Conservation (phyloP, 2,797 vertebrate species). For the Melanotaenia pygmaea region DNA sequence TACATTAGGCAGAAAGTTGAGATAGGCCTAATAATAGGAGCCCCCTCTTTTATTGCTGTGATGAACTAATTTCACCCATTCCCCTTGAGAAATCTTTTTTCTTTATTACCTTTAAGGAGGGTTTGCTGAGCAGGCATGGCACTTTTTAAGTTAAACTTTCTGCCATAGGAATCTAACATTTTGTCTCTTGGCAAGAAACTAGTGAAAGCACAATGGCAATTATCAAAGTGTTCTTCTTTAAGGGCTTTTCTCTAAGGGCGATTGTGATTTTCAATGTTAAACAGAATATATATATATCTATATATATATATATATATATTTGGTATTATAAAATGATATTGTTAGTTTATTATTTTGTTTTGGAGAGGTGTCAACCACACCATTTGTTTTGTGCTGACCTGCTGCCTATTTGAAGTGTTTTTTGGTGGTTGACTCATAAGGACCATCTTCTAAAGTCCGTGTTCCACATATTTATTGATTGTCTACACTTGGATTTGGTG, state of each 20-base stretch:
- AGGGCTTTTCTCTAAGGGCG: not conserved
- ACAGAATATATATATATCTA: not conserved
- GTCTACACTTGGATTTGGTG: too few relatives aligned
- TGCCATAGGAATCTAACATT: constrained; percentile 28
- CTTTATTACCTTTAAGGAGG: constrained; percentile 47
- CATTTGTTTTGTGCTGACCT: not conserved
- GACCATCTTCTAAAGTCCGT: not conserved
- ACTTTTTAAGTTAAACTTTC: constrained; percentile 18
- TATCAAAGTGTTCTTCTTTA: not conserved
- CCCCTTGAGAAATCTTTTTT: constrained; percentile 62
- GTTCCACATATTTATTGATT: too few relatives aligned
- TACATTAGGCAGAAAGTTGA: constrained; percentile 65
- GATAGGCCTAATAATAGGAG: constrained; percentile 53
- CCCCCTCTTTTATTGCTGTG: constrained; percentile 39
- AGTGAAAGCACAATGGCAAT: not conserved
- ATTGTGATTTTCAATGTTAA: not conserved
- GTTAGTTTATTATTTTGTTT: not conserved
- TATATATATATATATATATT: not conserved
- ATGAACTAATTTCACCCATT: constrained; percentile 67
- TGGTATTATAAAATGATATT: not conserved
- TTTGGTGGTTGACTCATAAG: not conserved
- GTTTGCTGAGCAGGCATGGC: constrained; percentile 52
- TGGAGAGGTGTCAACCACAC: not conserved
- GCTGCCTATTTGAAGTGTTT: not conserved
- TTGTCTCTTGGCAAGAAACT: constrained; percentile 11